These are phyloP conservation scores for Tricholaema leucomelas DNA, from an alignment of 2,113 vertebrate species.

Conservation along the genomic window DNA sequence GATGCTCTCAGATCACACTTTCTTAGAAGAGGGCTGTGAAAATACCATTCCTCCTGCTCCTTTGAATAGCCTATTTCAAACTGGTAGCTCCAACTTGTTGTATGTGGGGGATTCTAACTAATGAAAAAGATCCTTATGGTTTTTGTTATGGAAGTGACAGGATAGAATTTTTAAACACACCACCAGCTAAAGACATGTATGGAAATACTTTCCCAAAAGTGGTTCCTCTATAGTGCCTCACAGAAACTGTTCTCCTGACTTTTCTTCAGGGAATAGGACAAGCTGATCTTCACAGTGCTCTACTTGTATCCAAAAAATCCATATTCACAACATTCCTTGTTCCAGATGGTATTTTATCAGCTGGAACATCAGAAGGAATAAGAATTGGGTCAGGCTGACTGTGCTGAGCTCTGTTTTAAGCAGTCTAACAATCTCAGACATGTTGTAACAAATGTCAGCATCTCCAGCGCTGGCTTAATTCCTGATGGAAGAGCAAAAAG, in stretches of 20 bases:
- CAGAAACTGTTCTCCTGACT: not conserved
- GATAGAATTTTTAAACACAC: not conserved
- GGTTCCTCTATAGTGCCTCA: not conserved
- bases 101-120: not conserved
- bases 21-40: not conserved
- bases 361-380: conserved; percentile 28
- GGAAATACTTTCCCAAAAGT: not conserved
- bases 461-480: not conserved
- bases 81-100: not conserved
- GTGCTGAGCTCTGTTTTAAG: not conserved
- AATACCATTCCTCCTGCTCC: not conserved
- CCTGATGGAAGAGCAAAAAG: not conserved
- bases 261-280: not conserved
- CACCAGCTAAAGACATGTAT: not conserved
- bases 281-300: not conserved
- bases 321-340: not conserved
- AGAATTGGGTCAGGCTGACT: not conserved
- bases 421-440: not conserved
- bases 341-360: conserved; percentile 49
- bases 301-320: not conserved
- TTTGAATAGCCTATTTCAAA: not conserved
- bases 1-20: not conserved
- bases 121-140: not conserved
- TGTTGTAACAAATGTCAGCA: not conserved
- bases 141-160: not conserved